These are phyloP conservation scores for Barypeithes pellucidus DNA, from an alignment of 2,888 invertebrate genomes.

Conservation along the genomic window DNA sequence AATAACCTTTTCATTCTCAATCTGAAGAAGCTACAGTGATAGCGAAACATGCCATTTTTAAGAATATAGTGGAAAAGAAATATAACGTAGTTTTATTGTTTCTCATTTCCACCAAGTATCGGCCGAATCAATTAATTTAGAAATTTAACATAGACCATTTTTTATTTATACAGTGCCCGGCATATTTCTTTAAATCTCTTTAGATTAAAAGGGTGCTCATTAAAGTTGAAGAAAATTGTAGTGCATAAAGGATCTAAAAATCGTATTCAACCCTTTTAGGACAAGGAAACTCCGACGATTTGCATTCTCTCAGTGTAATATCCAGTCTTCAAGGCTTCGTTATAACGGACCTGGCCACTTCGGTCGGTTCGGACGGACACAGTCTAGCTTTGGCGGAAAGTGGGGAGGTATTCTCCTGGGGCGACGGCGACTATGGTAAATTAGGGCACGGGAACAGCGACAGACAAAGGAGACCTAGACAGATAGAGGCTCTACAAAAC, in stretches of 20 bases:
- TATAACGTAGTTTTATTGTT: no score
- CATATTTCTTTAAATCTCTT: background rate
- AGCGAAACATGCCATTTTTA: no score
- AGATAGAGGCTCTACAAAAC: slow-evolving; percentile 76
- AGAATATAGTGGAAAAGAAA: no score
- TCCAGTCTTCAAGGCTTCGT: slow-evolving; percentile 78
- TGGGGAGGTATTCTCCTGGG: slow-evolving; percentile 80
- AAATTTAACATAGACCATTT: no score
- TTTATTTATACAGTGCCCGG: background rate
- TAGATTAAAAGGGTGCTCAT: no score
- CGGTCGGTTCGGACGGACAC: slow-evolving; percentile 79
- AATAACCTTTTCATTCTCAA: no score
- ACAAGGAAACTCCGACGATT: slow-evolving; percentile 77
- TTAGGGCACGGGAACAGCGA: slow-evolving; percentile 79
- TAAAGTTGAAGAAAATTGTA: no score
- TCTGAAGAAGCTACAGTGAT: no score
- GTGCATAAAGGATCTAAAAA: no score
- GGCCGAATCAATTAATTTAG: no score
- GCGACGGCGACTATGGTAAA: slow-evolving; percentile 79
- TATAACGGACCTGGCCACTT: slow-evolving; percentile 76
- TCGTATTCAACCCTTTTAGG: slow-evolving; percentile 59
- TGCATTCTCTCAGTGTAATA: slow-evolving; percentile 74
- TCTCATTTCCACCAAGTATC: no score
- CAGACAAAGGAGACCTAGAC: slow-evolving; percentile 75
- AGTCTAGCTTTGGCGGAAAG: slow-evolving; percentile 78